Conservation (phyloP, 2,888 invertebrate species). For the Neoscelio sp. region DNA sequence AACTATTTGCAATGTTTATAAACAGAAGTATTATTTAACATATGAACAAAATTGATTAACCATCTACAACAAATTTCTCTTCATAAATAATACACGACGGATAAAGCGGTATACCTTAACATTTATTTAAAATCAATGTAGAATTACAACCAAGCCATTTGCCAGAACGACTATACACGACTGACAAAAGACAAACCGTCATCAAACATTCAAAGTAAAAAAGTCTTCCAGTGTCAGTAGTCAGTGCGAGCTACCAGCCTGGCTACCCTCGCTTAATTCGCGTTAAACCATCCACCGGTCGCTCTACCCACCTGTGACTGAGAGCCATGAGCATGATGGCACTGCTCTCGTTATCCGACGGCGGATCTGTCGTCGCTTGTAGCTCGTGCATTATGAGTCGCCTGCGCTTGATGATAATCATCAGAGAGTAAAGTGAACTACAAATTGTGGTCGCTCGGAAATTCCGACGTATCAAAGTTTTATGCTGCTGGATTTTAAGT, state of each 20-base stretch:
- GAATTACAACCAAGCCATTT: neutral
- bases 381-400: slow-evolving; percentile 57
- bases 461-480: slow-evolving; percentile 53
- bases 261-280: slow-evolving; percentile 63
- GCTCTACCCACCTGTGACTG: slow-evolving; percentile 66
- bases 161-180: slow-evolving; percentile 2
- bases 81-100: too few relatives aligned
- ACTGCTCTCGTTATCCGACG: slow-evolving; percentile 58
- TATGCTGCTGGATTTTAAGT: slow-evolving; percentile 26
- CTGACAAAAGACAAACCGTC: slow-evolving; percentile 62
- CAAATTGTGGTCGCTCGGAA: slow-evolving; percentile 56
- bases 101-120: too few relatives aligned
- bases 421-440: slow-evolving; percentile 60
- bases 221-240: slow-evolving; percentile 30
- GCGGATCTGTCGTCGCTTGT: slow-evolving; percentile 63
- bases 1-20: too few relatives aligned
- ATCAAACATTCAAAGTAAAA: slow-evolving; percentile 66
- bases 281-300: slow-evolving; percentile 63
- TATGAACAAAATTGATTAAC: too few relatives aligned
- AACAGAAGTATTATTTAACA: too few relatives aligned
- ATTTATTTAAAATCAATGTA: slow-evolving; percentile 30
- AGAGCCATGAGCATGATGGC: slow-evolving; percentile 56
- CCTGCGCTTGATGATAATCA: slow-evolving; percentile 62
- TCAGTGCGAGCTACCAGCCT: slow-evolving; percentile 32
- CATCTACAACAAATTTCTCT: too few relatives aligned